Base-by-base conservation (phyloP, 2,888 invertebrate genomes). In the Polymixis flavicincta region DNA sequence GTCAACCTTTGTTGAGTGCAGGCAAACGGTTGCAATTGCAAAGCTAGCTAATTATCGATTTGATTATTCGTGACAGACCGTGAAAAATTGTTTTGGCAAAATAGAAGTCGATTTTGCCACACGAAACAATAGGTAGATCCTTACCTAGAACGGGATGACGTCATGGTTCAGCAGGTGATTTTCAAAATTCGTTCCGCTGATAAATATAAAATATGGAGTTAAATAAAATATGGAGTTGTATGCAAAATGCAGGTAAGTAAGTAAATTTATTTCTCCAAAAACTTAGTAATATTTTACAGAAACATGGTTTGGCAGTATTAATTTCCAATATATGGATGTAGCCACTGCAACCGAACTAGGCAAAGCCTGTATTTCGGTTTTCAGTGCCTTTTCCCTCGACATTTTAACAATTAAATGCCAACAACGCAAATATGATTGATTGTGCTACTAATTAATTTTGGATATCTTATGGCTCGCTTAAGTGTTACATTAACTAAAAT, bases 1-100 rank as follows among this genome's bases (percentile, higher is more conserved):
- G 82, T 71, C 80, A 89, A 88, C 81, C 80, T 77, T 78, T 57
- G 70, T 74, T 54, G 25, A 60, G 48, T 32, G 60, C 73, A 81
- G 71, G 78, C 82, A 81, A 83, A 80, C 71, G 82, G 63, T 37
- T 37, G 37, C 37, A 37, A 37, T 78, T 80, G 74, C 77, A 76
- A 74, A 71, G 50, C 75, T 69, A 57, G 76, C 76, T 78, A 78
- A 74, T 77, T 80, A 76, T 73, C 81, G 67, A 73, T 72, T 68
- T 73, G 75, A 86, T 74, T 79, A 78, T 77, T 82, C 42, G 37
- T 54, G 63, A 74, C 70, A 60, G 68, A 64, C 61, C 71, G 65
- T 84, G 28, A 60, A 78, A 60, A 71, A 66, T 66, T 57, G 50
- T 68, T 76, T 74, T 66, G 65, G 65, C 68, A 61, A 73, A 83